Base-by-base conservation (phyloP, 2,888 invertebrate genomes). In the Scotopteryx bipunctaria region DNA sequence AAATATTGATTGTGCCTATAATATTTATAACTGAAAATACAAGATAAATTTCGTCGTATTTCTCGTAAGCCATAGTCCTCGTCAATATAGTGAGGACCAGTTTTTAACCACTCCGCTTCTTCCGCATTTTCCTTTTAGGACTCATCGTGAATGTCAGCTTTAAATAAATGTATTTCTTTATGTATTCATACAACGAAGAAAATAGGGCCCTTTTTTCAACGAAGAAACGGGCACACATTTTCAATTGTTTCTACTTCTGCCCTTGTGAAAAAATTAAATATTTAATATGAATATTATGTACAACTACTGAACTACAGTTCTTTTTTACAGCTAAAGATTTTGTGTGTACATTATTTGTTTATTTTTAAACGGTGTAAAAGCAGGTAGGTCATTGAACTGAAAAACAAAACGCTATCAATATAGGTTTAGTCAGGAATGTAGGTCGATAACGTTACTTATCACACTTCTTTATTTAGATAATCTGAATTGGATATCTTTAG, bases 41-140 rank as follows among this genome's bases (percentile, higher is more conserved):
- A 8, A 21, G 21, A 8, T 21, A 3, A 21, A n/a, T 19, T 23
- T 15, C 8, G 5, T 15, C 11, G 11, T 13, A n/a, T 8, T 21
- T 35, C 38, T 31, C 9, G 31, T 38, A 25, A 23, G 43, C 3
- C 32, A 44, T 43, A 19, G n/a, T 8, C 17, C 35, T 35, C 47
- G 19, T 38, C 31, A 23, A 42, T 21, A 33, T 19, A 3, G 19
- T 3, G 29, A 27, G 16, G 48, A 54, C 53, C 53, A 19, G 53
- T 54, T 54, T 17, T 5, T 14, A 21, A 17, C 5, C 35, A 36
- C 19, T 11, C 14, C 9, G 31, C 25, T 33, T 53, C 53, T 53
- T 47, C 53, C 53, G 53, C 48, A 54, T 54, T 53, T 53, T 53
- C 43, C 38, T 54, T 47, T 54, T 48, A 40, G 43, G 38, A 33